Evolutionary conservation across 1,140 invertebrate species (phyloP).

Genomic region (Samia ricini): DNA sequence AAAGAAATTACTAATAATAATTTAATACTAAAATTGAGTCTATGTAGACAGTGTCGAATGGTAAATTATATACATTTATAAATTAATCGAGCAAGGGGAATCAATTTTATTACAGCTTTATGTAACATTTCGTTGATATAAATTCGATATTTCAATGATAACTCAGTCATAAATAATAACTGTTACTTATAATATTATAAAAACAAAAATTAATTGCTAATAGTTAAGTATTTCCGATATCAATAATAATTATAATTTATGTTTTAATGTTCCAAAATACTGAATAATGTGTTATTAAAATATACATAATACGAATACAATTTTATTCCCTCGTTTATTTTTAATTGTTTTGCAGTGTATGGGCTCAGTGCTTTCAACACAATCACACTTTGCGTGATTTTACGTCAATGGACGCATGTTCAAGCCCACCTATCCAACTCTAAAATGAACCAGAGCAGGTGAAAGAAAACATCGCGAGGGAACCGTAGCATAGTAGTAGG

Average conservation of each 20-base stretch:
- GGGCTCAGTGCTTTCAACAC: too few species aligned
- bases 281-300: background rate
- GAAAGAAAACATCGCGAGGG: too few species aligned
- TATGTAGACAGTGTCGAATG: background rate
- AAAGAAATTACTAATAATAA: too few species aligned
- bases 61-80: background rate
- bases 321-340: background rate
- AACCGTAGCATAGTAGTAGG: too few species aligned
- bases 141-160: background rate
- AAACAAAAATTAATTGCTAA: background rate
- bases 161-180: background rate
- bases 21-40: too few species aligned
- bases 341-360: background rate
- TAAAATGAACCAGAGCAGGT: too few species aligned
- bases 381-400: too few species aligned
- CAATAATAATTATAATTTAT: background rate
- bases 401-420: too few species aligned
- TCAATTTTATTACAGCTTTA: background rate
- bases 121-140: background rate
- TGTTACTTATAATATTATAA: background rate
- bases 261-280: too few species aligned
- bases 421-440: too few species aligned
- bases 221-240: background rate
- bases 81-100: background rate
- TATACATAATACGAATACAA: background rate